These are phyloP conservation scores for Callimico goeldii DNA, from an alignment of 2,797 vertebrate genomes.

Conservation along the genomic window DNA sequence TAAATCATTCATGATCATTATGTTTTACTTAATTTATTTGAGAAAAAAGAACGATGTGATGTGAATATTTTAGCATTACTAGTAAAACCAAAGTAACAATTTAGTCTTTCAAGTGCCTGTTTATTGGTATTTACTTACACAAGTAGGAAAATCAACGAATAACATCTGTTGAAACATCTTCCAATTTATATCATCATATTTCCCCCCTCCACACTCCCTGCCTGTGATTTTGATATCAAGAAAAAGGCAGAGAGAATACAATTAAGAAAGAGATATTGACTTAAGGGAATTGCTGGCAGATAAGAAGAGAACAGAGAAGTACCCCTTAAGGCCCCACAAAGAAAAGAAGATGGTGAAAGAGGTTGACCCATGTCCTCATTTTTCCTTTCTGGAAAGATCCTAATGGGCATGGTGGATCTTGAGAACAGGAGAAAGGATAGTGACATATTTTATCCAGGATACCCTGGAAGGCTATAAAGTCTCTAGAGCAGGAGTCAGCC, in stretches of 20 bases:
- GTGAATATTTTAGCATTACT: slow-evolving; percentile 16
- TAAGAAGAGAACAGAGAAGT: neutral
- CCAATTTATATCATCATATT: neutral
- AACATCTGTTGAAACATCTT: neutral
- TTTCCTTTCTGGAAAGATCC: neutral
- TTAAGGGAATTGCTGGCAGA: neutral
- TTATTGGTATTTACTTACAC: neutral
- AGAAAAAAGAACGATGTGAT: neutral
- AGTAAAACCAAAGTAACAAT: neutral
- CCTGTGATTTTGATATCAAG: neutral
- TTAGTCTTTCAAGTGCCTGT: neutral
- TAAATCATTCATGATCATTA: neutral
- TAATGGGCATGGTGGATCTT: neutral
- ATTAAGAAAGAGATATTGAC: neutral
- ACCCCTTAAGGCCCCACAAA: neutral
- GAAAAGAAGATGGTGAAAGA: neutral
- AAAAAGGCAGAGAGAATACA: neutral
- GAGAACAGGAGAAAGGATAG: neutral
- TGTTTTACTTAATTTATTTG: neutral
- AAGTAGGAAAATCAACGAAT: neutral
- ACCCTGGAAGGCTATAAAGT: neutral
- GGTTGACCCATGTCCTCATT: neutral
- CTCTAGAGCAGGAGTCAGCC: neutral
- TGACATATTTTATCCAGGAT: neutral
- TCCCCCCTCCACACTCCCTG: neutral